phyloP scores from a whole-genome alignment of 1,140 invertebrate species.

The Teleopsis dalmanni region DNA sequence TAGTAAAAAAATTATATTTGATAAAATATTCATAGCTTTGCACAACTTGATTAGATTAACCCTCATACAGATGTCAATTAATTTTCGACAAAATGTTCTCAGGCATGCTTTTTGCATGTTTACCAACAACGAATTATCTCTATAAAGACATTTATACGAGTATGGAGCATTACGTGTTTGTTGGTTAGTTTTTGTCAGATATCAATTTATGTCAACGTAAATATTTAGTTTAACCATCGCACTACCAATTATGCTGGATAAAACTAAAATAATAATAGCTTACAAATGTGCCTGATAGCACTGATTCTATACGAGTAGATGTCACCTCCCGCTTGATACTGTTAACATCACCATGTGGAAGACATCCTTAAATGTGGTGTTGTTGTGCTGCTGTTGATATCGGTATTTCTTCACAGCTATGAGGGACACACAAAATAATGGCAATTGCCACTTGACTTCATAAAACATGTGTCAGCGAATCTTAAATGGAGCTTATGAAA shows the following conservation, averaged over 20 bases:
- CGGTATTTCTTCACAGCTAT: too few species aligned
- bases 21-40: too few species aligned
- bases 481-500: slow-evolving; percentile 44
- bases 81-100: too few species aligned
- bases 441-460: slow-evolving; percentile 22
- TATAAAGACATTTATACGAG: too few species aligned
- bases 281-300: slow-evolving; percentile 13
- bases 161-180: too few species aligned
- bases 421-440: neutral
- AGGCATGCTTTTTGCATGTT: too few species aligned
- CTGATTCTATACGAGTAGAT: slow-evolving; percentile 11
- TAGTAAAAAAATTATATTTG: too few species aligned
- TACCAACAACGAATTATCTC: too few species aligned
- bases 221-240: neutral
- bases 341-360: neutral
- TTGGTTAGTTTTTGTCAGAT: too few species aligned
- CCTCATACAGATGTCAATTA: too few species aligned
- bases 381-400: too few species aligned
- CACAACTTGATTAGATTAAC: too few species aligned
- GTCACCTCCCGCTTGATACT: neutral
- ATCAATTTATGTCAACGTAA: slow-evolving; percentile 9
- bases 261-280: slow-evolving; percentile 5
- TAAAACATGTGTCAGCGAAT: slow-evolving; percentile 42
- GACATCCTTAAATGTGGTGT: neutral
- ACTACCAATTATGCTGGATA: neutral